Conservation (phyloP, 2,888 invertebrate species). For the Cotesia congregata region DNA sequence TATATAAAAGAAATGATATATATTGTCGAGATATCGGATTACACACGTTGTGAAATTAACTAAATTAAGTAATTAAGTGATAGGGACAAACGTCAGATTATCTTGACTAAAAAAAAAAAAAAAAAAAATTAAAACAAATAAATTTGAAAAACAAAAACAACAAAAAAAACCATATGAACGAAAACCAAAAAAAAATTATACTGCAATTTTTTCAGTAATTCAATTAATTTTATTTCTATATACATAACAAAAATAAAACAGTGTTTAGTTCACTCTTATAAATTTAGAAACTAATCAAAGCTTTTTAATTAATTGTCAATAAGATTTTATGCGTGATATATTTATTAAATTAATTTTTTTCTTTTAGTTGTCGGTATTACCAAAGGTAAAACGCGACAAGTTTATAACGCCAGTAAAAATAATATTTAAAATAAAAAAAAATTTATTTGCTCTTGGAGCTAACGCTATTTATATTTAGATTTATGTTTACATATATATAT, state of each 20-base stretch:
- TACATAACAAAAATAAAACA: background rate
- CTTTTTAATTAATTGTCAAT: constrained; percentile 32
- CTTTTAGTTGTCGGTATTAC: constrained; percentile 34
- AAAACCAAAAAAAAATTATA: constrained; percentile 8
- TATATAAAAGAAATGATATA: background rate
- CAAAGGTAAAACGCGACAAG: constrained; percentile 35
- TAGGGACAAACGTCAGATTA: background rate
- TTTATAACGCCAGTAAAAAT: constrained; percentile 28
- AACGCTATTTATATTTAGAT: constrained; percentile 29
- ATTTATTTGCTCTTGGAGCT: constrained; percentile 25
- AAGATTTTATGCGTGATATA: constrained; percentile 30
- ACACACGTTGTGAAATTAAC: background rate
- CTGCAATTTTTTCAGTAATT: constrained; percentile 15
- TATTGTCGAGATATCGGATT: constrained; percentile 5
- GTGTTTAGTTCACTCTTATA: constrained; percentile 15
- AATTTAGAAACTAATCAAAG: constrained; percentile 15
- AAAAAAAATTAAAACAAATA: constrained; percentile 10
- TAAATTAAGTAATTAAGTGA: background rate
- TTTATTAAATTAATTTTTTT: constrained; percentile 35
- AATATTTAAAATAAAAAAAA: constrained; percentile 14
- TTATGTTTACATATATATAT: constrained; percentile 25
- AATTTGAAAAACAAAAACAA: background rate
- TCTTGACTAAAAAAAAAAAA: constrained; percentile 7
- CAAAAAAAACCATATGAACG: background rate
- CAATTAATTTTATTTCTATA: constrained; percentile 22